Base-by-base conservation (phyloP, 2,797 vertebrate genomes). In the Salarias fasciatus region DNA sequence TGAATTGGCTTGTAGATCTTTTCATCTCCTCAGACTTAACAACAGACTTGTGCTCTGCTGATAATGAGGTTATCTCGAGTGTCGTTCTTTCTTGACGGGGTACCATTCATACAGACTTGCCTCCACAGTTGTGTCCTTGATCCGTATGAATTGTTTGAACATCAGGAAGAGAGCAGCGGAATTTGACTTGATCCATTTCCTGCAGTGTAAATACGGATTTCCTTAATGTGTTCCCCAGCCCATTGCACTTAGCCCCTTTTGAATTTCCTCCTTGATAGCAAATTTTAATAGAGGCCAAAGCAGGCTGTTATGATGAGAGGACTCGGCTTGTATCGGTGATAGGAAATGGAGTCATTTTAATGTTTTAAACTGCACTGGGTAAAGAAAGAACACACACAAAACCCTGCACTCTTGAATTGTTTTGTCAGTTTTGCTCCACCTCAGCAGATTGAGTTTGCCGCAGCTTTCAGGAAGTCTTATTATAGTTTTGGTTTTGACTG, bases 131-230 rank as follows among this genome's bases (percentile, higher is more conserved):
- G 43, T 57, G 73, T 82, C 81, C 83, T 81, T 81, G 63, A 86
- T 83, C 75, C 24, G 74, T 50, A 45, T 30, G 41, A 75, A 54
- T 72, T 73, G 62, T 87, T 86, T 87, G 77, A 85, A 85, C 65
- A 5, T 66, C 77, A 85, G 80, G 85, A 89, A 86, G 69, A 64
- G 18, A 55, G 61, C 80, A 67, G 75, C 11, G 5, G 75, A 79
- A 70, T 77, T 63, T 0, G 6, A 75, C 83, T 73, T 7, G 59
- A 85, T 87, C 68, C 49, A 69, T 83, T 85, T 88, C 84, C 87
- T 84, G 69, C 48, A 0, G 45, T 59, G 45, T 85, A 85, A 89
- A 88, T 84, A 80, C 63, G 75, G 83, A 90, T 88, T 86, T 89
- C 88, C 87, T 90, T 84, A 73, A 87, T 86, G 85, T 77, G 83